Evolutionary conservation across 2,797 vertebrate species (phyloP).

Genomic region (Craterocephalus amniculus): DNA sequence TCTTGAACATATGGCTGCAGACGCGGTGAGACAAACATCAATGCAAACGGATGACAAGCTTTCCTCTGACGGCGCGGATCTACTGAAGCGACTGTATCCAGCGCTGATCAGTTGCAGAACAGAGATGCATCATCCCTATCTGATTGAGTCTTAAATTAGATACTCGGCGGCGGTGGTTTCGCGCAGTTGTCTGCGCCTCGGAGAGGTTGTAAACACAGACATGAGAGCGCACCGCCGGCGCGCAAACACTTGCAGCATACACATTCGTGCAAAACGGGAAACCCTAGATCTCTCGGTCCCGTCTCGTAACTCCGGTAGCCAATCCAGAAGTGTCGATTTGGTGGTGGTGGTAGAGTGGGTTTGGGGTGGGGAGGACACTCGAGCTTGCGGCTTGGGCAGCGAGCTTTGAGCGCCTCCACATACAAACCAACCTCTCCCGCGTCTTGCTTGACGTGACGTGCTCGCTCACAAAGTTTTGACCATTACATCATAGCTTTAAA

Average conservation of each 20-base stretch:
- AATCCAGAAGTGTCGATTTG: conserved; percentile 69
- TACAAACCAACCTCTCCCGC: conserved; percentile 31
- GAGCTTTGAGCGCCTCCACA: conserved; percentile 52
- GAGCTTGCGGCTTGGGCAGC: conserved; percentile 51
- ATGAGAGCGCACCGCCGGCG: conserved; percentile 13
- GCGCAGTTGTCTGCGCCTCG: conserved; percentile 24
- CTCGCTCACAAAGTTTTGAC: conserved; percentile 77
- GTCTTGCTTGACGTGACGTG: conserved; percentile 70
- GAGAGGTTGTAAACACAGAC: conserved; percentile 18
- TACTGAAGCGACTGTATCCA: conserved; percentile 20
- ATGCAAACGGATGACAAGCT: conserved; percentile 37
- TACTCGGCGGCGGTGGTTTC: conserved; percentile 13
- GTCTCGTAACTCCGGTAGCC: conserved; percentile 70
- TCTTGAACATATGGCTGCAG: conserved; percentile 61
- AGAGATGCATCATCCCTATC: conserved; percentile 40
- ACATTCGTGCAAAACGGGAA: conserved; percentile 46
- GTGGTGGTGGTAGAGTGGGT: conserved; percentile 14
- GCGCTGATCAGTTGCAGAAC: conserved; percentile 17
- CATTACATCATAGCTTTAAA: conserved; percentile 85
- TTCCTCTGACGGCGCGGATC: conserved; percentile 8
- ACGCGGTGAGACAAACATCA: conserved; percentile 12
- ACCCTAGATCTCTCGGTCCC: conserved; percentile 55
- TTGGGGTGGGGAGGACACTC: conserved; percentile 23
- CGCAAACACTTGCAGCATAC: conserved; percentile 20
- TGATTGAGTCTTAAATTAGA: conserved; percentile 40